Conservation (phyloP, 1,140 invertebrate genomes). For the Babylonia areolata region DNA sequence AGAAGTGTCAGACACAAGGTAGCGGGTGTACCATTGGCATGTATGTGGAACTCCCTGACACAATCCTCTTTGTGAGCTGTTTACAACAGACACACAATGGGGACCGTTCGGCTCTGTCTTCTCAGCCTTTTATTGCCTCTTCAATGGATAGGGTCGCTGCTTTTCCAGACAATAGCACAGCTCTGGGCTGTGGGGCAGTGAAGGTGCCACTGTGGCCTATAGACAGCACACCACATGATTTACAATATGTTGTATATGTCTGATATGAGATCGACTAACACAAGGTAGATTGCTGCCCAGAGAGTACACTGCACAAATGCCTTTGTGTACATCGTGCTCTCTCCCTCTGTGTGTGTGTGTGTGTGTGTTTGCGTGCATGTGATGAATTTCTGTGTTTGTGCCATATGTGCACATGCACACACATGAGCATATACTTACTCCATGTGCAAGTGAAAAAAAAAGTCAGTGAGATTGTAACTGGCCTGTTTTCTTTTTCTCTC, state of each 20-base stretch:
- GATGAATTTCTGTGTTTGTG: background rate
- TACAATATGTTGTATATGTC: too few species aligned
- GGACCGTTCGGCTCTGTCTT: background rate
- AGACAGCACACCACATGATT: too few species aligned
- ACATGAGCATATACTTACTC: too few species aligned
- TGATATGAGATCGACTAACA: too few species aligned
- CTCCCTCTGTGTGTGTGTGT: background rate
- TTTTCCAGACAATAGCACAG: background rate
- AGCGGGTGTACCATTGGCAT: background rate
- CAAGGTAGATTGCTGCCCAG: too few species aligned
- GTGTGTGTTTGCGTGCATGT: background rate
- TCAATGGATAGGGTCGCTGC: background rate
- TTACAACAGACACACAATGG: background rate
- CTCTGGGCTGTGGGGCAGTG: background rate
- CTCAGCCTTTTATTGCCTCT: conserved; percentile 30
- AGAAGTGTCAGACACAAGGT: background rate
- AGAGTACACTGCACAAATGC: background rate
- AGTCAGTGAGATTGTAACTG: too few species aligned
- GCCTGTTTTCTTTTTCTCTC: too few species aligned
- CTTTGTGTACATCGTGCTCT: background rate
- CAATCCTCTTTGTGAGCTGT: background rate
- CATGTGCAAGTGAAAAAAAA: too few species aligned
- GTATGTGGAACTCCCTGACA: background rate
- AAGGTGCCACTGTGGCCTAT: background rate
- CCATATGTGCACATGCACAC: background rate